These are phyloP conservation scores for Echinops telfairi DNA, from an alignment of 2,113 vertebrate species.

Conservation along the genomic window DNA sequence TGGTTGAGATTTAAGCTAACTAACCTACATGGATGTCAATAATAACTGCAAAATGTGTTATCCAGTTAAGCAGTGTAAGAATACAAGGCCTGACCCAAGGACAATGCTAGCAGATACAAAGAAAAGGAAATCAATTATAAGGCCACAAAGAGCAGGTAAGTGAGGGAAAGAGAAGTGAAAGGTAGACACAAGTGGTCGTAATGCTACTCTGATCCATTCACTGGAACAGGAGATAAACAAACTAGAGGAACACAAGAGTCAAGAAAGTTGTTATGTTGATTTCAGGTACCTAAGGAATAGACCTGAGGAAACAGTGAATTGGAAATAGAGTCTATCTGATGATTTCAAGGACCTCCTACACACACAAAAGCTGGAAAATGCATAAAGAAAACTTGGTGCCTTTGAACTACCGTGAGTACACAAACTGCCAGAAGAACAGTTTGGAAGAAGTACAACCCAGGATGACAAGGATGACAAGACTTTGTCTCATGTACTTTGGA, in stretches of 20 bases:
- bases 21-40: neutral
- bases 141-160: neutral
- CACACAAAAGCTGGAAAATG: too few relatives aligned
- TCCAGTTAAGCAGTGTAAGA: neutral
- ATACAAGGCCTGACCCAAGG: neutral
- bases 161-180: neutral
- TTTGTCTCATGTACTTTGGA: too few relatives aligned
- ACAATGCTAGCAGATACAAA: accelerated
- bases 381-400: too few relatives aligned
- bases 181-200: neutral
- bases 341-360: too few relatives aligned
- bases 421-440: too few relatives aligned
- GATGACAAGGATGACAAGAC: too few relatives aligned
- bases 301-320: too few relatives aligned
- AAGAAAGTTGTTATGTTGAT: too few relatives aligned
- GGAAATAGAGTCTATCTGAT: too few relatives aligned
- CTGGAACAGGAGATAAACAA: neutral
- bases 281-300: too few relatives aligned
- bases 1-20: neutral
- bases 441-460: too few relatives aligned
- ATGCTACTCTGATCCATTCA: neutral
- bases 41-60: slow-evolving; percentile 24
- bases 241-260: neutral
- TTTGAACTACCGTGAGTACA: too few relatives aligned
- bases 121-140: neutral